These are phyloP conservation scores for Talpa occidentalis DNA, from an alignment of 2,113 vertebrate genomes.

Conservation along the genomic window DNA sequence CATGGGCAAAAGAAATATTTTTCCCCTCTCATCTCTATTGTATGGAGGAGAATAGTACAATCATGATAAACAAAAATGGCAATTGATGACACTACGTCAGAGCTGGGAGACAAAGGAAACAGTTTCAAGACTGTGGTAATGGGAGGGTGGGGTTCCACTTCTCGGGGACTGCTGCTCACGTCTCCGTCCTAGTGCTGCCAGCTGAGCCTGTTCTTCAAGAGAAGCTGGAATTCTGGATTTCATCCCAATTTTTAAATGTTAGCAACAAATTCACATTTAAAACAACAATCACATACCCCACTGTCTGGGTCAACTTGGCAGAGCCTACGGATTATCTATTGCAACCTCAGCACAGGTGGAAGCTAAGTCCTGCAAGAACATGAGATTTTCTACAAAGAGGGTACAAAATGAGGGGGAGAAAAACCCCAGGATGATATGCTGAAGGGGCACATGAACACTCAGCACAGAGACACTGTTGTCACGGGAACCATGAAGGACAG, in stretches of 20 bases:
- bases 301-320: background rate
- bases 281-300: background rate
- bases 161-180: background rate
- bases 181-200: background rate
- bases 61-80: background rate
- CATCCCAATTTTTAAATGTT: background rate
- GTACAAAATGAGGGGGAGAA: background rate
- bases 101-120: background rate
- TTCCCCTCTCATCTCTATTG: background rate
- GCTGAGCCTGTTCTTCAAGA: background rate
- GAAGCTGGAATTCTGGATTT: background rate
- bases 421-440: accelerated
- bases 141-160: background rate
- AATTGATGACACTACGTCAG: background rate
- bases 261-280: background rate
- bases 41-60: background rate
- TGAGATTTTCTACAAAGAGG: no score
- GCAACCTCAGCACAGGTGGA: background rate
- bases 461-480: no score
- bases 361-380: background rate
- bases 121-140: background rate
- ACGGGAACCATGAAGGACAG: accelerated
- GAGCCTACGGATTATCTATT: background rate
- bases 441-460: background rate
- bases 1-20: background rate